Conservation (phyloP, 2,797 vertebrate genomes). For the Morelia viridis region DNA sequence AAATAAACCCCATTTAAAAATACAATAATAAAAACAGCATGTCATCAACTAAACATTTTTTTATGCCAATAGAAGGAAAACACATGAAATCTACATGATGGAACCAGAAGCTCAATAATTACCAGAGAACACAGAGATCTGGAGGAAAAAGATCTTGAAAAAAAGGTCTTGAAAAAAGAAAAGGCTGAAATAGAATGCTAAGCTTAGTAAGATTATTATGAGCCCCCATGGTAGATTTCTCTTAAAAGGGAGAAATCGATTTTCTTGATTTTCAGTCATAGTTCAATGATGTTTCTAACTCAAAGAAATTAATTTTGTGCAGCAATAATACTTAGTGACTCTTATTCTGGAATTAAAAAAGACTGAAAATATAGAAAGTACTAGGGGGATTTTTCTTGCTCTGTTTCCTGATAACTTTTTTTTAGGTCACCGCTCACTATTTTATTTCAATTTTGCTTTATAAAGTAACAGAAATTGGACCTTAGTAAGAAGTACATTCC, state of each 20-base stretch:
- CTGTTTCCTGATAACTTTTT: not conserved
- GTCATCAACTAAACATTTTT: too few relatives aligned
- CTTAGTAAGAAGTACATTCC: not conserved
- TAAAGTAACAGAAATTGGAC: not conserved
- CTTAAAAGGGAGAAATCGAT: not conserved
- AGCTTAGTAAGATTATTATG: not conserved
- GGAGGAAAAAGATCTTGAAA: not conserved
- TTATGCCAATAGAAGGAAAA: too few relatives aligned
- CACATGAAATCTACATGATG: too few relatives aligned
- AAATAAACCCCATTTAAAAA: too few relatives aligned
- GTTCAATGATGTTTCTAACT: not conserved
- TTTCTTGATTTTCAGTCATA: not conserved
- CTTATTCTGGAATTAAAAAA: not conserved
- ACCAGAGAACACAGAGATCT: not conserved
- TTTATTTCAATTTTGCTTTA: conserved; percentile 1
- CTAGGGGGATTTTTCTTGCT: not conserved
- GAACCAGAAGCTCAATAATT: too few relatives aligned
- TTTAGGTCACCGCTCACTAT: not conserved
- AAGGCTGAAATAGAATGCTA: not conserved
- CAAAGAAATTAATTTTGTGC: not conserved
- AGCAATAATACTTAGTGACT: not conserved
- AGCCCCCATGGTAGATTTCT: not conserved
- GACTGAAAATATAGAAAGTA: not conserved
- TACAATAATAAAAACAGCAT: too few relatives aligned
- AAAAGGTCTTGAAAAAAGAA: not conserved